Evolutionary conservation across 2,797 vertebrate species (phyloP).

Genomic region (Carduelis carduelis): DNA sequence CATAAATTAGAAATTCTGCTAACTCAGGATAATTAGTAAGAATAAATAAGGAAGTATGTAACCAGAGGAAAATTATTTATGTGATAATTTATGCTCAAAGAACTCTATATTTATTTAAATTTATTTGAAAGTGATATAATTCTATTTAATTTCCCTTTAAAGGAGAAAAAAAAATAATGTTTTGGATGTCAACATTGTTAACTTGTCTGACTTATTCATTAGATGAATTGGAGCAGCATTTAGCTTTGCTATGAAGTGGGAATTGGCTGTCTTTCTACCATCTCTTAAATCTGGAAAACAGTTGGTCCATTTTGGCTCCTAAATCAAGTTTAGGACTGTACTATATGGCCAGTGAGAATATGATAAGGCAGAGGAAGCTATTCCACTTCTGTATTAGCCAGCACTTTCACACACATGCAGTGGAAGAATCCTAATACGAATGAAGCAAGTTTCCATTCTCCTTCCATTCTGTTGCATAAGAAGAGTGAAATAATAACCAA

Average conservation of each 20-base stretch:
- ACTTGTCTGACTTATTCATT: slow-evolving; percentile 32
- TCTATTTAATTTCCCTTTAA: not conserved
- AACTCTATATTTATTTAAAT: not conserved
- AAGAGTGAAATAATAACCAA: not conserved
- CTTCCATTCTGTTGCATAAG: not conserved
- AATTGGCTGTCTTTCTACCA: not conserved
- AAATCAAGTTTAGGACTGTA: not conserved
- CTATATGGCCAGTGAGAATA: not conserved
- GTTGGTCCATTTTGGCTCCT: slow-evolving; percentile 14
- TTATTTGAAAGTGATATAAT: not conserved
- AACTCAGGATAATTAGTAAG: not conserved
- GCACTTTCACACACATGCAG: not conserved
- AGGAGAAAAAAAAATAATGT: not conserved
- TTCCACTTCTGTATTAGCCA: not conserved
- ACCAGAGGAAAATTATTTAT: not conserved
- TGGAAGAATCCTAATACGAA: not conserved
- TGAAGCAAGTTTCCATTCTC: not conserved
- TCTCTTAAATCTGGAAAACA: slow-evolving; percentile 26
- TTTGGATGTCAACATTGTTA: not conserved
- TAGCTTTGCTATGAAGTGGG: not conserved
- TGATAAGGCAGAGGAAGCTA: slow-evolving; percentile 17
- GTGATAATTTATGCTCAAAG: not conserved
- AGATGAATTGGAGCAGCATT: not conserved
- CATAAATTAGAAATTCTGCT: not conserved
- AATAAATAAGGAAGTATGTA: not conserved